These are phyloP conservation scores for Gnathonemus longibarbis DNA, from an alignment of 2,113 vertebrate genomes.

Conservation along the genomic window DNA sequence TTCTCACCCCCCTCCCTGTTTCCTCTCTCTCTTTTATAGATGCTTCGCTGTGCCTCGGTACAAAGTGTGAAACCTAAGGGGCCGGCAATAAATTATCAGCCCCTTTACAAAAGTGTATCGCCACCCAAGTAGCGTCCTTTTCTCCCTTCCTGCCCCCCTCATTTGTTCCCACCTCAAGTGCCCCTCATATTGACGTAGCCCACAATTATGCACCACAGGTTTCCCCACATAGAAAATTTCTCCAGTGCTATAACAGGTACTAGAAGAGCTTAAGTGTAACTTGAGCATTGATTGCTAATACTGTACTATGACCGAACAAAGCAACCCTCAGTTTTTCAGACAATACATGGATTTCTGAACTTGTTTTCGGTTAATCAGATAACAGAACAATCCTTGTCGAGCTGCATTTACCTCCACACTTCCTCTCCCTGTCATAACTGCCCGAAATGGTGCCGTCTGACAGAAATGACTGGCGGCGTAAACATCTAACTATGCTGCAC, in stretches of 20 bases:
- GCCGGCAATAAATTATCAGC: conserved; percentile 31
- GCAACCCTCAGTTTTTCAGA: not conserved
- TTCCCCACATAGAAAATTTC: not conserved
- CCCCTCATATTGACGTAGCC: not conserved
- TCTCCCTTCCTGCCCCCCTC: not conserved
- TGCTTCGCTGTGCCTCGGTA: conserved; percentile 26
- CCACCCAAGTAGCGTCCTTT: not conserved
- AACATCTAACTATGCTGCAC: not conserved
- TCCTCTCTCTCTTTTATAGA: conserved; percentile 27
- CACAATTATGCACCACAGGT: not conserved
- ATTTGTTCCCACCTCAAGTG: conserved; percentile 10
- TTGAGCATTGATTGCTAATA: not conserved
- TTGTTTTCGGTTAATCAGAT: not conserved
- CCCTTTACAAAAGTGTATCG: conserved; percentile 18
- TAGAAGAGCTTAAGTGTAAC: not conserved
- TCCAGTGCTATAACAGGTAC: not conserved
- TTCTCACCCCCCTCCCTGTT: conserved; percentile 27
- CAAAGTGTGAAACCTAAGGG: conserved; percentile 28
- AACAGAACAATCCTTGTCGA: not conserved
- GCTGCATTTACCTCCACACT: not conserved
- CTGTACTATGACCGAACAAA: not conserved
- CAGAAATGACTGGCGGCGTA: conserved; percentile 35
- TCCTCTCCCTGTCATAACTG: conserved; percentile 9
- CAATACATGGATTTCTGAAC: not conserved
- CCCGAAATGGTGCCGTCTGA: not conserved